These are phyloP conservation scores for Buteo buteo DNA, from an alignment of 2,113 vertebrate genomes.

Conservation along the genomic window DNA sequence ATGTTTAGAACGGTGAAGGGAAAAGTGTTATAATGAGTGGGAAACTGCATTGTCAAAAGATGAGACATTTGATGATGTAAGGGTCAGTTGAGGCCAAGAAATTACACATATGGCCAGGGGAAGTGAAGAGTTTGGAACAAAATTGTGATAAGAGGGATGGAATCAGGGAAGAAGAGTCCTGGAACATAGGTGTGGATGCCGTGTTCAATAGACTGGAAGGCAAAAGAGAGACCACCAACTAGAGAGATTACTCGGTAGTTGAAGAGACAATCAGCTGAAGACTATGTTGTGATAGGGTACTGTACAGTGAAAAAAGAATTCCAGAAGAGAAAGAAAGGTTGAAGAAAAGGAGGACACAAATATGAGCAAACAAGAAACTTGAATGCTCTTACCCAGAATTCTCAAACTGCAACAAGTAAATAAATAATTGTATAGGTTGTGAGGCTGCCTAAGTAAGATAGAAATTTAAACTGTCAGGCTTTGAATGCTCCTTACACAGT, in stretches of 20 bases:
- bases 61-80: neutral
- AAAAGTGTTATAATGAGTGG: neutral
- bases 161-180: neutral
- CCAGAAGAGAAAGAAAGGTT: neutral
- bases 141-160: neutral
- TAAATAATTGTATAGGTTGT: neutral
- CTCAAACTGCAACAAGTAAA: neutral
- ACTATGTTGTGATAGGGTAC: neutral
- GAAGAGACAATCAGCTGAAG: neutral
- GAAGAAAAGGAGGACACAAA: neutral
- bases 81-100: neutral
- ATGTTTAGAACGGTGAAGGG: neutral
- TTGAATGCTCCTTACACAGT: neutral
- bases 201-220: neutral
- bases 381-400: neutral
- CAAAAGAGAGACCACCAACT: neutral
- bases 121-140: neutral
- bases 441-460: neutral
- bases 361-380: neutral
- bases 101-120: neutral
- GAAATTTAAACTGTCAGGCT: neutral
- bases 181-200: rapidly evolving
- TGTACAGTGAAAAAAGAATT: neutral
- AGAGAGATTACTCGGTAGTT: neutral
- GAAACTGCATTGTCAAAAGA: neutral